A percentile compares a stretch with the other conserved stretches of the same genome.
phyloP scores from a whole-genome alignment of 2,888 invertebrate genomes.

The Lasioglossum figueresi region DNA sequence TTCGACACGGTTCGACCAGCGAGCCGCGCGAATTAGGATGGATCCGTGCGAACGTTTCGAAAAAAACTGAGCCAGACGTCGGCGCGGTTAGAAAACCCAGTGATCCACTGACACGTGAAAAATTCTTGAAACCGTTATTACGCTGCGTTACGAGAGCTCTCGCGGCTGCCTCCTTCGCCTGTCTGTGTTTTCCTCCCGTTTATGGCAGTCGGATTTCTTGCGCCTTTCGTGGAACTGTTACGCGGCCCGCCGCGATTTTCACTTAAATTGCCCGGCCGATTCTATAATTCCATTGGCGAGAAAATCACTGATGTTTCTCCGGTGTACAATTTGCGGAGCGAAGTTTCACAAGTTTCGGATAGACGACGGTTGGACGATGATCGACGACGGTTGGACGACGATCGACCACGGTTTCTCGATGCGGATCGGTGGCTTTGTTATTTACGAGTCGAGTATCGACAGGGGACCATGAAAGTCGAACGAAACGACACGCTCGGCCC shows the following conservation, averaged over 20 bases:
- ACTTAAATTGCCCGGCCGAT: slow-evolving; percentile 27
- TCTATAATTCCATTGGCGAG: neutral
- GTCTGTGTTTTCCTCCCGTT: slow-evolving; percentile 43
- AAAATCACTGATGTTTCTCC: neutral
- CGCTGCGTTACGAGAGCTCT: slow-evolving; percentile 23
- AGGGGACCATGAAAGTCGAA: neutral
- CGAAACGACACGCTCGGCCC: neutral
- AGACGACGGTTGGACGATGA: neutral
- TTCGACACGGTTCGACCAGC: neutral
- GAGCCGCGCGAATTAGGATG: neutral
- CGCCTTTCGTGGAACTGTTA: slow-evolving; percentile 43
- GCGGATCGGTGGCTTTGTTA: neutral
- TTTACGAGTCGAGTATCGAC: neutral
- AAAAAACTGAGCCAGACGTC: slow-evolving; percentile 50
- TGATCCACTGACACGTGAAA: slow-evolving; percentile 66
- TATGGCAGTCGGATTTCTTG: slow-evolving; percentile 43
- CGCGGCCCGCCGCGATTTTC: slow-evolving; percentile 11
- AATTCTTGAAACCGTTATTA: slow-evolving; percentile 61
- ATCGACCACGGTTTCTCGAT: neutral
- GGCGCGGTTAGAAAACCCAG: slow-evolving; percentile 52
- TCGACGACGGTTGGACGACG: neutral
- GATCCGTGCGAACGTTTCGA: slow-evolving; percentile 1
- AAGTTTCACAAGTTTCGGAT: neutral
- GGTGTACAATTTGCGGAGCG: neutral
- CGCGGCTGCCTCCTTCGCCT: neutral